A percentile compares a stretch with the other conserved stretches of the same genome.
phyloP scores from a whole-genome alignment of 2,888 invertebrate genomes.

The Thymelicus sylvestris region DNA sequence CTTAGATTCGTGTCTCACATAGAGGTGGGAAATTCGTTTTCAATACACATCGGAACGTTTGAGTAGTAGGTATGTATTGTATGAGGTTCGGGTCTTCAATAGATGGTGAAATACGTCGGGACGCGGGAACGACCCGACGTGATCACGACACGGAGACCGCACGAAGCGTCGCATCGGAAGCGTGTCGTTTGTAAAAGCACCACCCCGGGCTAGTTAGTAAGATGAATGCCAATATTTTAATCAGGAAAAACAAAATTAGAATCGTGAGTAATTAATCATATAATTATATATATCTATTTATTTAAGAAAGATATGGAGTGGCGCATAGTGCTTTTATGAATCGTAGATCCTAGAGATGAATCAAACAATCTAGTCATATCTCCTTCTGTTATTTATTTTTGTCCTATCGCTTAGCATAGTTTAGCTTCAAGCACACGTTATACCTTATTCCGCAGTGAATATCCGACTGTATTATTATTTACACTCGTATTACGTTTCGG shows the following conservation, averaged over 20 bases:
- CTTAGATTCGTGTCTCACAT: slow-evolving; percentile 62
- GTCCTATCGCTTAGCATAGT: slow-evolving; percentile 83
- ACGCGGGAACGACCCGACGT: slow-evolving; percentile 46
- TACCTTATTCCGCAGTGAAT: slow-evolving; percentile 39
- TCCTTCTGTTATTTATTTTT: slow-evolving; percentile 76
- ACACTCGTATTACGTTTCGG: slow-evolving; percentile 24
- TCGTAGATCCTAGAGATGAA: slow-evolving; percentile 79
- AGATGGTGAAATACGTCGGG: slow-evolving; percentile 60
- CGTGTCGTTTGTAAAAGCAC: slow-evolving; percentile 48
- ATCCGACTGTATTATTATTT: slow-evolving; percentile 26
- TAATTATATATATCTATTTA: slow-evolving; percentile 78
- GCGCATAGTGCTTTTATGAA: slow-evolving; percentile 84
- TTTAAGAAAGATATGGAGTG: slow-evolving; percentile 80
- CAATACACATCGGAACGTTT: slow-evolving; percentile 58
- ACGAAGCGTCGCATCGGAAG: slow-evolving; percentile 37
- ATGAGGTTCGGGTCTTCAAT: slow-evolving; percentile 53
- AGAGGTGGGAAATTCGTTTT: slow-evolving; percentile 52
- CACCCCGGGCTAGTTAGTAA: slow-evolving; percentile 75
- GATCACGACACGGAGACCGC: slow-evolving; percentile 18
- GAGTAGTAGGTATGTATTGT: slow-evolving; percentile 50
- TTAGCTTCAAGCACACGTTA: slow-evolving; percentile 81
- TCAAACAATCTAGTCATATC: slow-evolving; percentile 84
- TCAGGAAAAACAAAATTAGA: slow-evolving; percentile 78
- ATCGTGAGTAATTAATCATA: slow-evolving; percentile 81
- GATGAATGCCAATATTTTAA: slow-evolving; percentile 83